These are phyloP conservation scores for Gambusia affinis DNA, from an alignment of 2,113 vertebrate genomes.

Conservation along the genomic window DNA sequence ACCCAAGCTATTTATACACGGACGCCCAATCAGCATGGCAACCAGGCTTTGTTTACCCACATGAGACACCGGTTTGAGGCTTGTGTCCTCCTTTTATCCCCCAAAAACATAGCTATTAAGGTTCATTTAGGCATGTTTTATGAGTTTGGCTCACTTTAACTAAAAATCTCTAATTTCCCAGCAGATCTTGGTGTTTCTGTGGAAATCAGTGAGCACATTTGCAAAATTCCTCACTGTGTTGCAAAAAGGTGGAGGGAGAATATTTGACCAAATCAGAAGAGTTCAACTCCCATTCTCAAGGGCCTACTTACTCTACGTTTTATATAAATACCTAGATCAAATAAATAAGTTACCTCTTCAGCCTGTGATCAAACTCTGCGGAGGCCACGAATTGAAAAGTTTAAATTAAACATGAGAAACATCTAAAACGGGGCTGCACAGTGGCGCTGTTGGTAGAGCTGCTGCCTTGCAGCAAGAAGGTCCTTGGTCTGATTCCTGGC, in stretches of 20 bases:
- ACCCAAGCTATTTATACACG: constrained; percentile 67
- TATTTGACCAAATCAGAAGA: not conserved
- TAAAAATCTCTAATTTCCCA: constrained; percentile 7
- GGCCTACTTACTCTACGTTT: not conserved
- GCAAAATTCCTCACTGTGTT: not conserved
- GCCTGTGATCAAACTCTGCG: not conserved
- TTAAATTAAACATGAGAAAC: not conserved
- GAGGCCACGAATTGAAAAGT: not conserved
- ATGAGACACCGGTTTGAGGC: constrained; percentile 56
- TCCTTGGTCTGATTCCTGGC: too few relatives aligned
- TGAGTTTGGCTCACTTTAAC: constrained; percentile 36
- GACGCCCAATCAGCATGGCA: constrained; percentile 61
- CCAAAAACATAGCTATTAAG: constrained; percentile 36
- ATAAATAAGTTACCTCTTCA: not conserved
- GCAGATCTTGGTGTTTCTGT: not conserved
- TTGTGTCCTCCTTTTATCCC: constrained; percentile 21
- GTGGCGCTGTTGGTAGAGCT: too few relatives aligned
- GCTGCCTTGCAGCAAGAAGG: too few relatives aligned
- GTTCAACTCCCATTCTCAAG: not conserved
- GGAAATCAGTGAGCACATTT: constrained; percentile 8
- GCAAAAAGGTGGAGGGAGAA: not conserved
- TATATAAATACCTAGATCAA: not conserved
- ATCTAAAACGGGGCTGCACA: not conserved
- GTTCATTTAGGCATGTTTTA: constrained; percentile 31
- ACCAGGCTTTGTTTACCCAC: constrained; percentile 67